Conservation (phyloP, 2,113 vertebrate genomes). For the Bos javanicus region DNA sequence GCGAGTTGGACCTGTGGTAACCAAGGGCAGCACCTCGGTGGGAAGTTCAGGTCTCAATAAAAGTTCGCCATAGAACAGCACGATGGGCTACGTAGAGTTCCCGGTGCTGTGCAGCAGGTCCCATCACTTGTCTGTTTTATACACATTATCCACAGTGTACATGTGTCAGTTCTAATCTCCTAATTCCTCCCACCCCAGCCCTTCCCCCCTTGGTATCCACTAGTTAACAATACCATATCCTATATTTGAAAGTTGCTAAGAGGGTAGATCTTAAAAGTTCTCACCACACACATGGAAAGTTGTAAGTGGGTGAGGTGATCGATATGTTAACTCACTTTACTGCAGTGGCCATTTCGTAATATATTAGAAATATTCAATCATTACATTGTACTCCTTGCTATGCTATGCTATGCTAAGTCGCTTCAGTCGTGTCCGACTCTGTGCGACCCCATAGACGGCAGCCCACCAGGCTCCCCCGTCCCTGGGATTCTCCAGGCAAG, state of each 20-base stretch:
- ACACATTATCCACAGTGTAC: accelerated
- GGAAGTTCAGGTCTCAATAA: not conserved
- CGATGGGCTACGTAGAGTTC: not conserved
- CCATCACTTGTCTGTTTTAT: not conserved
- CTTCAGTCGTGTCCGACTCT: too few species aligned
- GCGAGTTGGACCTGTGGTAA: not conserved
- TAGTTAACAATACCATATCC: too few species aligned
- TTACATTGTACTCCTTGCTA: too few species aligned
- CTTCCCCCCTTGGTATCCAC: not conserved
- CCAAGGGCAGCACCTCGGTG: not conserved
- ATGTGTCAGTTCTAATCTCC: not conserved
- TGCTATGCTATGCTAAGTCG: too few species aligned
- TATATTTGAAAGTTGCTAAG: not conserved
- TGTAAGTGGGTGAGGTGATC: not conserved
- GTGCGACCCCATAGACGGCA: too few species aligned
- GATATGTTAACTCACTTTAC: not conserved
- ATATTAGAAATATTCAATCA: not conserved
- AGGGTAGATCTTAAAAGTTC: not conserved
- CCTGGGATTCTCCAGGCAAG: too few species aligned
- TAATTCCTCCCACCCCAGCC: not conserved
- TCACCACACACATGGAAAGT: not conserved
- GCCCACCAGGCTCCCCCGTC: too few species aligned
- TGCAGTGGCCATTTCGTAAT: not conserved
- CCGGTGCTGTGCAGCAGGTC: accelerated
- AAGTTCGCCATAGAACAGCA: not conserved